phyloP scores from a whole-genome alignment of 1,140 invertebrate species.

The Cotesia typhae region DNA sequence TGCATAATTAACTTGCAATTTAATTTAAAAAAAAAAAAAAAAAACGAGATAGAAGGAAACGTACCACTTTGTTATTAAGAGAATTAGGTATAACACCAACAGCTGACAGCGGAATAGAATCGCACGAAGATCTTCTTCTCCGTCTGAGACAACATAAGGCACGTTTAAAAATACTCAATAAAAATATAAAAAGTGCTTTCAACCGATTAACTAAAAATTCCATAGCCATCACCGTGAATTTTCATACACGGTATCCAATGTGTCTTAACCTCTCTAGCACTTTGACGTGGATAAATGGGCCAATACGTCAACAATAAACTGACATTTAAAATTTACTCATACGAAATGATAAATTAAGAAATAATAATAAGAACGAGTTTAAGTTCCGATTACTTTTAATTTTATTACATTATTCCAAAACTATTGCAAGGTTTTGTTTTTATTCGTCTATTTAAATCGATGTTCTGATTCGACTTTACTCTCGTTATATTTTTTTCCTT shows the following conservation, averaged over 20 bases:
- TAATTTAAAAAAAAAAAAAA: neutral
- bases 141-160: slow-evolving; percentile 68
- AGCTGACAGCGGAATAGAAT: slow-evolving; percentile 65
- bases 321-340: neutral
- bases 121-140: slow-evolving; percentile 64
- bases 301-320: neutral
- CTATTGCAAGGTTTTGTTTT: no score
- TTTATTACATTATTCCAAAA: no score
- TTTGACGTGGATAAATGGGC: slow-evolving; percentile 24
- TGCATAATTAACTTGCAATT: neutral
- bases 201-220: slow-evolving; percentile 62
- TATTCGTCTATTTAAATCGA: no score
- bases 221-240: slow-evolving; percentile 48
- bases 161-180: slow-evolving; percentile 63
- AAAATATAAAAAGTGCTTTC: slow-evolving; percentile 64
- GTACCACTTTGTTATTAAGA: slow-evolving; percentile 45
- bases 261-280: slow-evolving; percentile 18
- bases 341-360: neutral
- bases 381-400: no score
- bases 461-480: no score
- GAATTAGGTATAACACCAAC: slow-evolving; percentile 64
- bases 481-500: no score
- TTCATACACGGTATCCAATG: neutral
- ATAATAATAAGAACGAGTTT: no score
- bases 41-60: neutral